Evolutionary conservation across 2,888 invertebrate genomes (phyloP).

Genomic region (Augiades crinisus): DNA sequence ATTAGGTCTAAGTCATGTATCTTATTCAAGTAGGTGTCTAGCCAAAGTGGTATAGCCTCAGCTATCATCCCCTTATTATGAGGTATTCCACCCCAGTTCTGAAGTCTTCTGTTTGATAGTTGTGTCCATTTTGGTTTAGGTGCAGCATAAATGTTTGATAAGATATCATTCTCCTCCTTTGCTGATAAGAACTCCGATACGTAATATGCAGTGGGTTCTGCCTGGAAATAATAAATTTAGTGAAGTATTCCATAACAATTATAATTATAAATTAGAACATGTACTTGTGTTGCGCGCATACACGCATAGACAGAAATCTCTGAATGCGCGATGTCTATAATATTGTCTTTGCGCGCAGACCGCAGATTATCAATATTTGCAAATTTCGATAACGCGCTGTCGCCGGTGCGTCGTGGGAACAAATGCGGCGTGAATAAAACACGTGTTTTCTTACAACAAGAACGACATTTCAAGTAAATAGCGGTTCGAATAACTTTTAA

Average conservation of each 20-base stretch:
- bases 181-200: conserved; percentile 92
- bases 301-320: too few species aligned
- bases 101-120: conserved; percentile 93
- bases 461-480: background rate
- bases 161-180: conserved; percentile 86
- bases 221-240: too few species aligned
- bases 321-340: too few species aligned
- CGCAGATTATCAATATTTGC: background rate
- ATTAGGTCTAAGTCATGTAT: conserved; percentile 86
- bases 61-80: conserved; percentile 90
- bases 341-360: background rate
- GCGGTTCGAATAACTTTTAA: background rate
- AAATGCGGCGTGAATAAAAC: conserved; percentile 37
- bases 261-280: too few species aligned
- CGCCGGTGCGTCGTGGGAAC: conserved; percentile 34
- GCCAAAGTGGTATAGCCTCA: conserved; percentile 93
- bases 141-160: conserved; percentile 87
- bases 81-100: conserved; percentile 98
- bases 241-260: too few species aligned
- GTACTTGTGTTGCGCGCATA: too few species aligned
- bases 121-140: conserved; percentile 99
- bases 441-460: conserved; percentile 44
- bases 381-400: background rate
- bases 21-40: conserved; percentile 86
- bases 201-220: conserved; percentile 87